These are phyloP conservation scores for Nomada fucata DNA, from an alignment of 2,888 invertebrate genomes.

Conservation along the genomic window DNA sequence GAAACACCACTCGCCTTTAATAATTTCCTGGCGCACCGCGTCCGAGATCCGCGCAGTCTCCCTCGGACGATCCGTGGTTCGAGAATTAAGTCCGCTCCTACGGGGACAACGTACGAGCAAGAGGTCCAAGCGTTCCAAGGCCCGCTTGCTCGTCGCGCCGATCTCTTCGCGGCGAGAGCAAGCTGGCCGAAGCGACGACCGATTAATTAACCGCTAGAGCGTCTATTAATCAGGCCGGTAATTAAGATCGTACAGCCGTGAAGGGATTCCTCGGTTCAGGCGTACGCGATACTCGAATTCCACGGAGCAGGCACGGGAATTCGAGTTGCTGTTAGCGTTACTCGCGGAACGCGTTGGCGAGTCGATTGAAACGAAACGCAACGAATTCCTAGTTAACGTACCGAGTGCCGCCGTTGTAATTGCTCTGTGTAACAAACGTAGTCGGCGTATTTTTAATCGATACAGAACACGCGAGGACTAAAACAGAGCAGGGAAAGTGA, in stretches of 20 bases:
- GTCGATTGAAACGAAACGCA: slow-evolving; percentile 15
- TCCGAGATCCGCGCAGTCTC: no score
- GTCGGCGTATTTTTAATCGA: slow-evolving; percentile 34
- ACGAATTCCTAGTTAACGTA: slow-evolving; percentile 16
- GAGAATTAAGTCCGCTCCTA: neutral
- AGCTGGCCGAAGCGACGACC: neutral
- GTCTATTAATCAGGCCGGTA: slow-evolving; percentile 43
- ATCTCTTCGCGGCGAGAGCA: slow-evolving; percentile 18
- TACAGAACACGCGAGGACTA: slow-evolving; percentile 12
- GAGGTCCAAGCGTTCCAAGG: no score
- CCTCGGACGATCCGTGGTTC: no score
- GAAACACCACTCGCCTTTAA: no score
- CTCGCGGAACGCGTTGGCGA: neutral
- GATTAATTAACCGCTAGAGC: slow-evolving; percentile 30
- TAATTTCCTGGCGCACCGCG: no score
- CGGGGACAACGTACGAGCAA: neutral
- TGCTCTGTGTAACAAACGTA: slow-evolving; percentile 26
- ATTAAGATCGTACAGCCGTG: slow-evolving; percentile 43
- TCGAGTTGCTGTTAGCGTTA: neutral
- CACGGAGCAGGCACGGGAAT: slow-evolving; percentile 10
- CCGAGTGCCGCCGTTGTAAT: slow-evolving; percentile 16
- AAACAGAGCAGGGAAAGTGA: neutral
- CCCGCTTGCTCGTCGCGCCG: neutral
- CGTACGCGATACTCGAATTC: slow-evolving; percentile 42
- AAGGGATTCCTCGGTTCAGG: slow-evolving; percentile 30